phyloP scores from a whole-genome alignment of 2,113 vertebrate species.

The Peromyscus polionotus region DNA sequence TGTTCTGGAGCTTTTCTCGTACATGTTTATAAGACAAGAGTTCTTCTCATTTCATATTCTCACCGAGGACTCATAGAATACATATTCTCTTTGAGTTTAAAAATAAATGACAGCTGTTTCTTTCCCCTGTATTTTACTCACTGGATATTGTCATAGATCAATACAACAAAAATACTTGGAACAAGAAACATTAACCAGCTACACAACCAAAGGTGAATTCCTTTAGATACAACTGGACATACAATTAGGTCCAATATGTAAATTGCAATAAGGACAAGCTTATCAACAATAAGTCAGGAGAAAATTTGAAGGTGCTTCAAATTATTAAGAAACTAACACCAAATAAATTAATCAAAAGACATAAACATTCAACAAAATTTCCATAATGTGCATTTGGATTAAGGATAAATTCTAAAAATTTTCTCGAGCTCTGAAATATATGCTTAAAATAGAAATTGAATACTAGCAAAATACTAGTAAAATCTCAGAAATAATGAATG shows the following conservation, averaged over 20 bases:
- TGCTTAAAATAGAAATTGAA: not conserved
- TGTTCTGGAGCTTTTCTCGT: not conserved
- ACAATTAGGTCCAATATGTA: not conserved
- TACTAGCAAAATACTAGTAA: not conserved
- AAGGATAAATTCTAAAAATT: not conserved
- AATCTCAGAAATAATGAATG: not conserved
- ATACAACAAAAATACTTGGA: not conserved
- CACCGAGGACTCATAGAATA: not conserved
- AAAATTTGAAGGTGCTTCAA: not conserved
- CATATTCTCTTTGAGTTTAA: not conserved
- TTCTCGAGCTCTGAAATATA: not conserved
- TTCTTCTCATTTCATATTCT: not conserved
- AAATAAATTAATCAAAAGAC: not conserved
- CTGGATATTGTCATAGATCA: not conserved
- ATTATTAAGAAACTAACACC: not conserved
- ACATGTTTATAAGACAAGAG: not conserved
- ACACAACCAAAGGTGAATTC: not conserved
- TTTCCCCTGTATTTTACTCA: not conserved
- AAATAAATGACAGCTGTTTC: not conserved
- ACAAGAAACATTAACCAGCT: not conserved
- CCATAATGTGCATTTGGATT: not conserved
- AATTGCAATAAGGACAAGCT: not conserved
- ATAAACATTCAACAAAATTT: not conserved
- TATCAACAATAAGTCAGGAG: not conserved
- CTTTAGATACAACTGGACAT: not conserved